A percentile compares a stretch with the other conserved stretches of the same genome.
Evolutionary conservation across 1,140 invertebrate genomes (phyloP).

Genomic region (Fopius arisanus): DNA sequence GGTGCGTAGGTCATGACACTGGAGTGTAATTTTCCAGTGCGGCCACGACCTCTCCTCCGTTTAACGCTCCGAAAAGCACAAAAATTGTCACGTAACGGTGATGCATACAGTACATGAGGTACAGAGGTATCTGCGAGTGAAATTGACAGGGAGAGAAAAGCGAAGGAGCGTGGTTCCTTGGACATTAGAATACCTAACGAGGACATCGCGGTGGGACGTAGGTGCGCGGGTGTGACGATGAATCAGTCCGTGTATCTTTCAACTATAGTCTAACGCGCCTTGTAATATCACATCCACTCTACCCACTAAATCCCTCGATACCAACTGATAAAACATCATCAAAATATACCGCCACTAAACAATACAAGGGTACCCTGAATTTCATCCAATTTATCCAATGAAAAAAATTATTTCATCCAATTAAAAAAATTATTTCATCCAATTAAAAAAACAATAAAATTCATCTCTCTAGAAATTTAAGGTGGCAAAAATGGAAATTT

Average conservation of each 20-base stretch:
- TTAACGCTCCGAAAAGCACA: slow-evolving; percentile 36
- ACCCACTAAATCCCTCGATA: not conserved
- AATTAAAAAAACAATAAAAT: too few species aligned
- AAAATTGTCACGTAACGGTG: slow-evolving; percentile 31
- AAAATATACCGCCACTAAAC: too few species aligned
- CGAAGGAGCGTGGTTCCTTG: slow-evolving; percentile 28
- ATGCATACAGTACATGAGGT: not conserved
- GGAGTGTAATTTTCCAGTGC: slow-evolving; percentile 8
- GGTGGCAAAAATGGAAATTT: too few species aligned
- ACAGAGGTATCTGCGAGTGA: not conserved
- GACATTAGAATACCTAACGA: slow-evolving; percentile 57
- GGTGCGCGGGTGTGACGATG: slow-evolving; percentile 54
- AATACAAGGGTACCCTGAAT: too few species aligned
- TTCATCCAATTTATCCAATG: too few species aligned
- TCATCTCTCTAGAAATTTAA: too few species aligned
- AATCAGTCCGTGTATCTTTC: slow-evolving; percentile 45
- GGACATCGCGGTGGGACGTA: slow-evolving; percentile 51
- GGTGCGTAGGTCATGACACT: slow-evolving; percentile 6
- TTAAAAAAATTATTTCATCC: too few species aligned
- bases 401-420: too few species aligned
- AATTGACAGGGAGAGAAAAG: slow-evolving; percentile 33
- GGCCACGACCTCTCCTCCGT: slow-evolving; percentile 27
- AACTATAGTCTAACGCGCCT: slow-evolving; percentile 35
- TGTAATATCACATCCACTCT: slow-evolving; percentile 47
- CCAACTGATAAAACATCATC: not conserved